phyloP scores from a whole-genome alignment of 2,797 vertebrate genomes.

The Podargus strigoides region DNA sequence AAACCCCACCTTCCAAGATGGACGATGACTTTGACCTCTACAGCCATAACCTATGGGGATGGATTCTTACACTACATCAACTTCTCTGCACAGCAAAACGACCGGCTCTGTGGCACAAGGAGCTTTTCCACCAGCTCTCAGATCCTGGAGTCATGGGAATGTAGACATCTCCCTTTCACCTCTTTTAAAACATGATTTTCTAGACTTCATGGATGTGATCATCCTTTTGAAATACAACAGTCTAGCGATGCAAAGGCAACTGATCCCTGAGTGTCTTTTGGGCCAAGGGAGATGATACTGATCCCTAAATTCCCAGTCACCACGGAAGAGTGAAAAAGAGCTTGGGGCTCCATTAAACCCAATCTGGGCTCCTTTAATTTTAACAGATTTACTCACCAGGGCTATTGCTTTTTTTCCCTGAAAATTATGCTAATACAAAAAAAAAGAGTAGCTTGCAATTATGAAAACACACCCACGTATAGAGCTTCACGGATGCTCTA shows the following conservation, averaged over 20 bases:
- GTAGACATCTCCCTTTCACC: neutral
- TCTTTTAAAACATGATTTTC: neutral
- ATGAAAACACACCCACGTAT: neutral
- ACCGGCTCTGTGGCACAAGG: rapidly evolving
- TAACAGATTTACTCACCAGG: neutral
- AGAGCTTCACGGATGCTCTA: neutral
- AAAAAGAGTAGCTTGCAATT: neutral
- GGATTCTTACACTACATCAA: rapidly evolving
- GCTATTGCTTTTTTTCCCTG: neutral
- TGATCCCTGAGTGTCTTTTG: neutral
- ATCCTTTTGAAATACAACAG: neutral
- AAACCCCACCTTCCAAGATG: slow-evolving; percentile 48
- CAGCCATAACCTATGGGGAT: neutral
- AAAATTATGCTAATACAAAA: neutral
- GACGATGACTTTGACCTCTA: slow-evolving; percentile 36
- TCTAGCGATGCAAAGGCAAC: rapidly evolving
- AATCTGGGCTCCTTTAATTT: neutral
- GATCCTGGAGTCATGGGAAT: neutral
- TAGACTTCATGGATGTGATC: neutral
- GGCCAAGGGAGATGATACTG: neutral
- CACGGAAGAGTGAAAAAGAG: neutral
- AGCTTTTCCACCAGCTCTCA: neutral
- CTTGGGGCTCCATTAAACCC: neutral
- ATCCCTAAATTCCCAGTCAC: neutral
- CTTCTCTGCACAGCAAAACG: rapidly evolving